Conservation (phyloP, 2,113 vertebrate genomes). For the Rhagologus leucostigma region DNA sequence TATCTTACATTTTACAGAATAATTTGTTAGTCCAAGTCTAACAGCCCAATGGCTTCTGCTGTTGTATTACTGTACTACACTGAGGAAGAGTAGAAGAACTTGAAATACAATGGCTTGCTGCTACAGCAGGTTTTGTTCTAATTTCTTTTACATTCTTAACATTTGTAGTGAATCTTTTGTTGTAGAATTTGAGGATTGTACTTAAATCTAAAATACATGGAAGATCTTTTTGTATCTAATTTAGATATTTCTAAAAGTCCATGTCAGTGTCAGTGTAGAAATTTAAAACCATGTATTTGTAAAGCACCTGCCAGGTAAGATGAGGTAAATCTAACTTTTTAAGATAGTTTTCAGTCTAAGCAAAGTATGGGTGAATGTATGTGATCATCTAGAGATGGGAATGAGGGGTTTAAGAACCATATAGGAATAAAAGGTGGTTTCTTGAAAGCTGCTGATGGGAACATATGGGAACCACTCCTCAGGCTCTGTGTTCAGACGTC, state of each 20-base stretch:
- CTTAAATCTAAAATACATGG: background rate
- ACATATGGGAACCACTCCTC: background rate
- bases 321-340: background rate
- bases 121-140: background rate
- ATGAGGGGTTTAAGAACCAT: background rate
- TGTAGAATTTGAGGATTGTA: background rate
- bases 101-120: background rate
- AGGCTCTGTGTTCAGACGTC: background rate
- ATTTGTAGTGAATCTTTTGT: background rate
- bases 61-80: background rate
- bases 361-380: background rate
- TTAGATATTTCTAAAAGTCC: background rate
- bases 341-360: background rate
- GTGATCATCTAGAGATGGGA: accelerated
- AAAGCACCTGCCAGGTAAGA: background rate
- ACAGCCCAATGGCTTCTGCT: background rate
- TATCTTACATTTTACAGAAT: background rate
- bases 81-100: background rate
- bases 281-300: background rate
- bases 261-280: background rate
- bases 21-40: background rate
- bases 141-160: background rate
- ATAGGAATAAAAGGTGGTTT: background rate
- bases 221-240: background rate
- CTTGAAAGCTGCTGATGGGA: background rate